Base-by-base conservation (phyloP, 2,888 invertebrate genomes). In the Cylindroiulus punctatus region DNA sequence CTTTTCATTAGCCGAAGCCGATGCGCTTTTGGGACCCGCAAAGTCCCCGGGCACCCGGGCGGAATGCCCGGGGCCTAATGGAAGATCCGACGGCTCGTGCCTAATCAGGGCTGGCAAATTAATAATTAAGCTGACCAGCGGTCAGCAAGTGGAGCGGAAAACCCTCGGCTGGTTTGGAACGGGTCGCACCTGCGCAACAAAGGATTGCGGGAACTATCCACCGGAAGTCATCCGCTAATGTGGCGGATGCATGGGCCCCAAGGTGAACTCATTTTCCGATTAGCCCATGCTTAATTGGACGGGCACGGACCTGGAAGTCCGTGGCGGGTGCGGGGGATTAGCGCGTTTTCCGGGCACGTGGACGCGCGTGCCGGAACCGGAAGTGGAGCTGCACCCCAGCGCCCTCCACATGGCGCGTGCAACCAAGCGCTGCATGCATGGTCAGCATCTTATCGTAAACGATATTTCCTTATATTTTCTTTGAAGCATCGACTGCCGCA, bases 201-300 rank as follows among this genome's bases (percentile, higher is more conserved):
- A n/a, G 52, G 52, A 52, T 52, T 52, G 52, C n/a, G 47, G 47
- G 47, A 47, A 14, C 47, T 14, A 2, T 44, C 52, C 2, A n/a
- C 52, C 52, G 52, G 52, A 52, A 52, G 52, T 52, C 52, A 3
- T 12, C 0, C 52, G 44, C 44, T 44, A n/a, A n/a, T 52, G 0
- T n/a, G 1, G 52, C n/a, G n/a, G 44, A 44, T 52, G 52, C 52
- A 52, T 52, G 52, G 19, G 52, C 52, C 52, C 52, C 52, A 52
- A n/a, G 52, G 52, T 52, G 52, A n/a, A 7, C 52, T 52, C 52
- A n/a, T 52, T 52, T 52, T 52, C 7, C n/a, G 14, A 52, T 52
- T 52, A 52, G 52, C 52, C n/a, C 52, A n/a, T 52, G 52, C 52
- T 52, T 52, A 52, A 52, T 52, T 52, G n/a, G n/a, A 52, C n/a